These are phyloP conservation scores for Poecile montanus DNA, from an alignment of 2,797 vertebrate genomes.

Conservation along the genomic window DNA sequence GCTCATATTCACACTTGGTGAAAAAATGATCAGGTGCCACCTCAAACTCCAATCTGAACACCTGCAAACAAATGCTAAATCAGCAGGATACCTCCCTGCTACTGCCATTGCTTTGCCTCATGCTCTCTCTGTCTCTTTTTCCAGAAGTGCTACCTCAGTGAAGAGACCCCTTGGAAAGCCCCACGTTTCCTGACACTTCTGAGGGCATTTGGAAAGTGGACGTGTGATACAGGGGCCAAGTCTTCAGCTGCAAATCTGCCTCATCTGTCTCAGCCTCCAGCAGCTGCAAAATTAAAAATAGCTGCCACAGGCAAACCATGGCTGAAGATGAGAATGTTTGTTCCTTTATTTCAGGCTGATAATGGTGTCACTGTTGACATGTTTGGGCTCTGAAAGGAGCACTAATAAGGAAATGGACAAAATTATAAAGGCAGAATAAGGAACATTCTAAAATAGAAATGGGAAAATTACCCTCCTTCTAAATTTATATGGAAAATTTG, in stretches of 20 bases:
- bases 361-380: slow-evolving; percentile 38
- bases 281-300: slow-evolving; percentile 57
- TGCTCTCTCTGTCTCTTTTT: background rate
- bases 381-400: slow-evolving; percentile 53
- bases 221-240: background rate
- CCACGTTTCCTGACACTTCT: background rate
- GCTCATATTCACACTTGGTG: background rate
- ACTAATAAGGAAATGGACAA: slow-evolving; percentile 47
- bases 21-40: background rate
- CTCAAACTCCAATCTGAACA: background rate
- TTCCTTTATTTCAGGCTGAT: slow-evolving; percentile 37
- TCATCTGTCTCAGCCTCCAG: background rate
- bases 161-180: slow-evolving; percentile 33
- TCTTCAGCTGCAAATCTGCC: background rate
- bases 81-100: slow-evolving; percentile 15
- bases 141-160: background rate
- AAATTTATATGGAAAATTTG: slow-evolving; percentile 40
- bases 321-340: slow-evolving; percentile 5
- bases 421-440: slow-evolving; percentile 23
- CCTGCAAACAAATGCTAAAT: slow-evolving; percentile 23
- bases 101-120: background rate
- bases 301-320: background rate
- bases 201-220: background rate
- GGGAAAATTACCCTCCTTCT: slow-evolving; percentile 25
- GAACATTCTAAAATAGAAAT: slow-evolving; percentile 48